Percentiles rank a stretch among this genome's conserved stretches.
Evolutionary conservation across 2,888 invertebrate species (phyloP).

Genomic region (Phyto melanocephala): DNA sequence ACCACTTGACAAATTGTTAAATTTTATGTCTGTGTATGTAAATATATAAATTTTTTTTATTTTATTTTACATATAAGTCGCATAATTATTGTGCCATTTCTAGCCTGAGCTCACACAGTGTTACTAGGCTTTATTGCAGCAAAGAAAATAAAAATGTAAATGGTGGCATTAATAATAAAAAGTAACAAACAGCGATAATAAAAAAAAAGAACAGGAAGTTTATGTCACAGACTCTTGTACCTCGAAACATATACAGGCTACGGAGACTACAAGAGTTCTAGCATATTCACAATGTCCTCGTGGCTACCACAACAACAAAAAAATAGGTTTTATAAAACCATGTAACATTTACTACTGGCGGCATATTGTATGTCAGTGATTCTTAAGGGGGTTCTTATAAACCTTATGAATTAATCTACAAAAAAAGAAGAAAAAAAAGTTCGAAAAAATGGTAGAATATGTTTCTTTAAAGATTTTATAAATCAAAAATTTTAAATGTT

Average conservation of each 20-base stretch:
- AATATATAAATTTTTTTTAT: too few relatives aligned
- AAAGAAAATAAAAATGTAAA: background rate
- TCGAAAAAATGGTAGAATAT: too few relatives aligned
- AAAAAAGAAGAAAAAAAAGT: too few relatives aligned
- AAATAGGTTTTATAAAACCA: background rate
- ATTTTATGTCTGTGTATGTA: too few relatives aligned
- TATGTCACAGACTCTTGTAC: slow-evolving; percentile 17
- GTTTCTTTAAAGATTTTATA: too few relatives aligned
- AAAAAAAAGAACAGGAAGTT: background rate
- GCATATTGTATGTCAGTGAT: slow-evolving; percentile 10
- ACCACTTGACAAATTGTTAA: slow-evolving; percentile 55
- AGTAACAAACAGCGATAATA: background rate
- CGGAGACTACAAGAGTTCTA: background rate
- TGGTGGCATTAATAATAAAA: background rate
- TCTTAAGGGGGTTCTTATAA: too few relatives aligned
- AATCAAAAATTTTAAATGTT: too few relatives aligned
- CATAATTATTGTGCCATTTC: slow-evolving; percentile 1
- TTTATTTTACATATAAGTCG: too few relatives aligned
- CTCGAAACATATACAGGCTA: background rate
- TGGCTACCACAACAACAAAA: slow-evolving; percentile 22
- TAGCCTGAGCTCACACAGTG: background rate
- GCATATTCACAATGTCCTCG: slow-evolving; percentile 19
- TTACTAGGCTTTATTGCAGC: too few relatives aligned
- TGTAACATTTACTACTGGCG: slow-evolving; percentile 2
- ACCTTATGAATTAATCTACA: too few relatives aligned